Base-by-base conservation (phyloP, 2,888 invertebrate genomes). In the Arenicola marina region DNA sequence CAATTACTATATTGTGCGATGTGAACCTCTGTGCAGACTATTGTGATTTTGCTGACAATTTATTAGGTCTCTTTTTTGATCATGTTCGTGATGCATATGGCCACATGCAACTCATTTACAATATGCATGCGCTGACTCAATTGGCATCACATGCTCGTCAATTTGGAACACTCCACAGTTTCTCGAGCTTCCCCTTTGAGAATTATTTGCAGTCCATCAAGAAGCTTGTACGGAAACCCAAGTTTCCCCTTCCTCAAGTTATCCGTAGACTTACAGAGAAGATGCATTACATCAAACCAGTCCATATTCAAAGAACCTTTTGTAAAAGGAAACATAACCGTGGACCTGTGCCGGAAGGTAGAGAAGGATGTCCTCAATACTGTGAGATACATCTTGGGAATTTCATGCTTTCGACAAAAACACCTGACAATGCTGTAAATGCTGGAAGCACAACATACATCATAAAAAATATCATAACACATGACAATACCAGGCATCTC, bases 161-260 rank as follows among this genome's bases (percentile, higher is more conserved):
- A 15, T 55, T 34, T 55, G 56, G 56, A 34, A 33, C 56, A 7
- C 34, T 55, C 4, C 56, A 55, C 38, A 7, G 15, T 7, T 55
- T 55, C 38, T 55, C 56, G 4, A 24, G 34, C 21, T 55, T 55
- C 26, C 56, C 56, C 7, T 55, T 55, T 55, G 56, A 55, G 38
- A 55, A 55, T 24, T 28, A 34, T 38, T 38, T 55, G 7, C 56
- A 55, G 38, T 21, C 56, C 4, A 18, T 55, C n/a, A 55, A 55
- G 38, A 55, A 24, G 26, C 56, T 55, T 34, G 38, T 55, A 4
- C 4, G 56, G 24, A 55, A 55, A 26, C 56, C 56, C 4, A 55
- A 38, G 11, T 38, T 11, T 18, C 56, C 56, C 7, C 56, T 55
- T 24, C 34, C 33, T 4, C 56, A 38, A 24, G 56, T 24, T 38